These are phyloP conservation scores for Limnephilus auricula DNA, from an alignment of 2,888 invertebrate species.

Conservation along the genomic window DNA sequence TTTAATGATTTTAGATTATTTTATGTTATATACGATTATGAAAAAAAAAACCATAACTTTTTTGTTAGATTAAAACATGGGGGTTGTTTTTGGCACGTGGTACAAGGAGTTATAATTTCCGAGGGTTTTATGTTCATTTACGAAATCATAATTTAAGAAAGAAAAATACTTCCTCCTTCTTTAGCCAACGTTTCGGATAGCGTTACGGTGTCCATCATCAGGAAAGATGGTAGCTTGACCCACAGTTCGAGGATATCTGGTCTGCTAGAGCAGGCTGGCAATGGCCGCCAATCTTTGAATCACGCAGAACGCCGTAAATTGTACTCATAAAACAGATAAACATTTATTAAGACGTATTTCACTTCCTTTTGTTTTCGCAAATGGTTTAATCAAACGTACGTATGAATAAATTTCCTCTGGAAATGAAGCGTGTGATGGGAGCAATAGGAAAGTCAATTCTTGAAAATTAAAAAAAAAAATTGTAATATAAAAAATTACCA, in stretches of 20 bases:
- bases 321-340: constrained; percentile 48
- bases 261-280: neutral
- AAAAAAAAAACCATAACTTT: no score
- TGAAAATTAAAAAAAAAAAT: neutral
- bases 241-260: neutral
- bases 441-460: neutral
- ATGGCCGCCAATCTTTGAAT: constrained; percentile 27
- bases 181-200: no score
- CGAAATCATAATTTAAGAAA: no score
- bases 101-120: no score
- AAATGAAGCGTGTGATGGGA: neutral
- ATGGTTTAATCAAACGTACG: constrained; percentile 38
- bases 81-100: no score
- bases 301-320: constrained; percentile 34
- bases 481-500: no score
- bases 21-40: no score
- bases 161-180: no score
- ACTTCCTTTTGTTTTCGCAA: constrained; percentile 31
- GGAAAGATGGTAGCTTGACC: neutral
- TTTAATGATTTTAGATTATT: no score
- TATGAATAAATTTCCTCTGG: neutral
- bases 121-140: no score
- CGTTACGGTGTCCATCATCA: no score
- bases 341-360: constrained; percentile 49
- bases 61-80: no score